phyloP scores from a whole-genome alignment of 2,113 vertebrate species.

The Pteronura brasiliensis region DNA sequence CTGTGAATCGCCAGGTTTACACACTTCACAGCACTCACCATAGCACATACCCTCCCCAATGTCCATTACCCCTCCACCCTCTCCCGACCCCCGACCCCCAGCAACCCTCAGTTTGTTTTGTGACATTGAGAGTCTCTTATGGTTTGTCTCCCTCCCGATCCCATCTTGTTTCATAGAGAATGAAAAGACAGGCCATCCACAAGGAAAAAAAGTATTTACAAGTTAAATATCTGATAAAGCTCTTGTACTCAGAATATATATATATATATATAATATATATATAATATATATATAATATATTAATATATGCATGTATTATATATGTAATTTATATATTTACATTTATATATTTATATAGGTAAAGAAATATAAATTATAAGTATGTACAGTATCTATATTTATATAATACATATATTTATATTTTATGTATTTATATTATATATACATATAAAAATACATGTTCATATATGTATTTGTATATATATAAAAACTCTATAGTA shows the following conservation, averaged over 20 bases:
- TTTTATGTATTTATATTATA: not conserved
- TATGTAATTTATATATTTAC: not conserved
- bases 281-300: not conserved
- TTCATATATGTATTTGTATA: not conserved
- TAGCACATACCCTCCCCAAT: too few relatives aligned
- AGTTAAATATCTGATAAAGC: not conserved
- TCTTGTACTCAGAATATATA: not conserved
- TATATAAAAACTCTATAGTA: not conserved
- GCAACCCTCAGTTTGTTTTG: too few relatives aligned
- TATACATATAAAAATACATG: not conserved
- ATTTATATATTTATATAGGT: not conserved
- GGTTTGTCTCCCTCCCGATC: too few relatives aligned
- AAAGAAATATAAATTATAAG: not conserved
- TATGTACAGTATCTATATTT: not conserved
- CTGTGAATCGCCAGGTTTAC: too few relatives aligned
- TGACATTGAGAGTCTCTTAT: too few relatives aligned
- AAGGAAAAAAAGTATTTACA: not conserved
- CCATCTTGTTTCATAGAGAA: not conserved
- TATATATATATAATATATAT: too few relatives aligned
- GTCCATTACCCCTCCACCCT: too few relatives aligned
- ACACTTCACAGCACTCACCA: too few relatives aligned
- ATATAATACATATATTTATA: not conserved
- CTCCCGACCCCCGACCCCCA: too few relatives aligned
- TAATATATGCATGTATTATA: not conserved
- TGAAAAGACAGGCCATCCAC: not conserved